These are phyloP conservation scores for Adelognathus sp. DNA, from an alignment of 2,888 invertebrate genomes.

Conservation along the genomic window DNA sequence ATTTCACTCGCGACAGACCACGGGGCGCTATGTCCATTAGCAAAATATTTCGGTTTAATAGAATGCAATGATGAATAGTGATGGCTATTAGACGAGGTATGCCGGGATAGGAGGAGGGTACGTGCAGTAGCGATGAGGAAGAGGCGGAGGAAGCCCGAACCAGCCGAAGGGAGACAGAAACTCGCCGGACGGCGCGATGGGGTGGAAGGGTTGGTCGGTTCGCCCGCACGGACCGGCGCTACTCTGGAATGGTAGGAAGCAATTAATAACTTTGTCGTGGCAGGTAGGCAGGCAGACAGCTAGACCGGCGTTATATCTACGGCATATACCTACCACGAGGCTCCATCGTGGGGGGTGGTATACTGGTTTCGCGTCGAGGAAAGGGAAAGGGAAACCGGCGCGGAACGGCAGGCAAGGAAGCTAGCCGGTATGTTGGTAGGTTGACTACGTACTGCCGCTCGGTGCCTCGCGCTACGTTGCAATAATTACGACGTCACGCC, in stretches of 20 bases:
- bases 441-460: slow-evolving; percentile 35
- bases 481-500: slow-evolving; percentile 80
- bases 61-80: slow-evolving; percentile 72
- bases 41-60: slow-evolving; percentile 64
- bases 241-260: slow-evolving; percentile 77
- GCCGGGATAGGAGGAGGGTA: slow-evolving; percentile 33
- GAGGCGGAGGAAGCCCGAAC: slow-evolving; percentile 39
- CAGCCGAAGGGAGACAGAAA: slow-evolving; percentile 55
- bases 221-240: slow-evolving; percentile 66
- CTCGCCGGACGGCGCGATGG: slow-evolving; percentile 42
- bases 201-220: slow-evolving; percentile 49
- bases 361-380: slow-evolving; percentile 30
- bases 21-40: slow-evolving; percentile 56
- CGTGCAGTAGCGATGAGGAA: slow-evolving; percentile 33
- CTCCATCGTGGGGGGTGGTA: slow-evolving; percentile 28
- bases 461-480: slow-evolving; percentile 74
- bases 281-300: slow-evolving; percentile 70
- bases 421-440: slow-evolving; percentile 49
- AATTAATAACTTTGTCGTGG: slow-evolving; percentile 80
- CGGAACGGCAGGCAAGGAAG: slow-evolving; percentile 54
- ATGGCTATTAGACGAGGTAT: slow-evolving; percentile 66
- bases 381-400: slow-evolving; percentile 53
- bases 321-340: slow-evolving; percentile 34
- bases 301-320: slow-evolving; percentile 44
- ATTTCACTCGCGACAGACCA: slow-evolving; percentile 27